Conservation (phyloP, 2,113 vertebrate species). For the Candoia aspera region DNA sequence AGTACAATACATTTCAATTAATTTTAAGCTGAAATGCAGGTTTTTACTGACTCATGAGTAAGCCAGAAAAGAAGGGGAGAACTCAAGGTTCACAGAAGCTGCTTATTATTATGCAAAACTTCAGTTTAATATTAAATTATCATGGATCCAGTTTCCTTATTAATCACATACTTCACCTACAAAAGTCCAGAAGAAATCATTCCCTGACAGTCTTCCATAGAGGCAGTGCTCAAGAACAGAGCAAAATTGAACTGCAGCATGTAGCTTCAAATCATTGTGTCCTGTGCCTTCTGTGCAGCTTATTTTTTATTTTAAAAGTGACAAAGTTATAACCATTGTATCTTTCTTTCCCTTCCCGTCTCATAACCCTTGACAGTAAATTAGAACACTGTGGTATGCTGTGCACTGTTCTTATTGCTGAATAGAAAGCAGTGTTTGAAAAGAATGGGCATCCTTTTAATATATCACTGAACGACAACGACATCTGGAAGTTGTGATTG, state of each 20-base stretch:
- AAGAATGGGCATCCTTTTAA: slow-evolving; percentile 46
- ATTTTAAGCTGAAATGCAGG: not conserved
- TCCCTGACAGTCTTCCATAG: not conserved
- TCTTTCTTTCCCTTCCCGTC: not conserved
- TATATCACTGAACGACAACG: slow-evolving; percentile 45
- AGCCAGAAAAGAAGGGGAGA: not conserved
- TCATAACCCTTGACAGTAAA: slow-evolving; percentile 43
- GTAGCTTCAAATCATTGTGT: not conserved
- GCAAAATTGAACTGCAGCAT: not conserved
- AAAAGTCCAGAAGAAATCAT: not conserved
- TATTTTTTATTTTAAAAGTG: not conserved
- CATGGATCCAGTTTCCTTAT: not conserved
- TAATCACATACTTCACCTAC: not conserved
- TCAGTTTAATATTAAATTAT: not conserved
- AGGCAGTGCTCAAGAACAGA: not conserved
- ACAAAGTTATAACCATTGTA: not conserved
- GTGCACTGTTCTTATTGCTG: slow-evolving; percentile 22
- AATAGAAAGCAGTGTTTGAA: slow-evolving; percentile 22
- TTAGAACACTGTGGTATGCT: slow-evolving; percentile 28
- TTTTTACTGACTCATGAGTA: not conserved
- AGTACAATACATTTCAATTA: not conserved
- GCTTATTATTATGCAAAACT: not conserved
- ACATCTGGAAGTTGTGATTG: slow-evolving; percentile 53
- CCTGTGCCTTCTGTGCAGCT: slow-evolving; percentile 2
- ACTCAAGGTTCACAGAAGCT: not conserved